A percentile compares a stretch with the other conserved stretches of the same genome.
These are phyloP conservation scores for Xiphophorus birchmanni DNA, from an alignment of 2,797 vertebrate species.

Conservation along the genomic window DNA sequence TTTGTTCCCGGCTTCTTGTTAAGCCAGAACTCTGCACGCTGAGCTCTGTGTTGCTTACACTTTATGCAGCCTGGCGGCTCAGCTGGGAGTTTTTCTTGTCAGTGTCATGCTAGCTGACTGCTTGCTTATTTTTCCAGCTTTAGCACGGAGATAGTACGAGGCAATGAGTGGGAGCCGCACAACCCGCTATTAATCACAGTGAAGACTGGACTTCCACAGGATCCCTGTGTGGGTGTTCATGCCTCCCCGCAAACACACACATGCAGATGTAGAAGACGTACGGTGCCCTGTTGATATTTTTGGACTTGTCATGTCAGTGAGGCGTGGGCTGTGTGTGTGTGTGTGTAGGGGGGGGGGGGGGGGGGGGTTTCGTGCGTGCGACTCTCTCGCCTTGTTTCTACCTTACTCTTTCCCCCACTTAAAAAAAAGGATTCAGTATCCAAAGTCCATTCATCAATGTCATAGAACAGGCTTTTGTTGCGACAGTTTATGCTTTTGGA, in stretches of 20 bases:
- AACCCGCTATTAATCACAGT: slow-evolving; percentile 82
- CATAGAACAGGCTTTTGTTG: slow-evolving; percentile 62
- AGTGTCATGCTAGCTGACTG: slow-evolving; percentile 81
- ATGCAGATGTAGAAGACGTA: slow-evolving; percentile 31
- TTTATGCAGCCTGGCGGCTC: slow-evolving; percentile 26
- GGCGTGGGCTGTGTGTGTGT: slow-evolving; percentile 15
- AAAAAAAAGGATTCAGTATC: slow-evolving; percentile 61
- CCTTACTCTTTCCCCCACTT: slow-evolving; percentile 66
- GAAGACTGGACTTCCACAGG: slow-evolving; percentile 72
- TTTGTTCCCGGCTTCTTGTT: slow-evolving; percentile 23
- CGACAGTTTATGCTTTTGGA: slow-evolving; percentile 56
- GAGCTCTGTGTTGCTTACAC: slow-evolving; percentile 27
- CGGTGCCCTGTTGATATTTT: slow-evolving; percentile 48
- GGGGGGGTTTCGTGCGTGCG: not conserved
- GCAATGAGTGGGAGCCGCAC: slow-evolving; percentile 57
- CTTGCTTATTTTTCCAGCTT: slow-evolving; percentile 85
- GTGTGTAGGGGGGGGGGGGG: not conserved
- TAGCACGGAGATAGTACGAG: slow-evolving; percentile 75
- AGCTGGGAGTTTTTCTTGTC: slow-evolving; percentile 67
- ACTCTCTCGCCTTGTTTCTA: slow-evolving; percentile 29
- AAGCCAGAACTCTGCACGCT: slow-evolving; percentile 32
- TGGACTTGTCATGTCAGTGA: slow-evolving; percentile 47
- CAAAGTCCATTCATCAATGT: slow-evolving; percentile 83
- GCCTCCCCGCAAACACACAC: slow-evolving; percentile 39
- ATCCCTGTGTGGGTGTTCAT: slow-evolving; percentile 49